Evolutionary conservation across 2,888 invertebrate genomes (phyloP), one percentile per base, ranked within the genome.

Genomic region (Scaptomyza reducta): DNA sequence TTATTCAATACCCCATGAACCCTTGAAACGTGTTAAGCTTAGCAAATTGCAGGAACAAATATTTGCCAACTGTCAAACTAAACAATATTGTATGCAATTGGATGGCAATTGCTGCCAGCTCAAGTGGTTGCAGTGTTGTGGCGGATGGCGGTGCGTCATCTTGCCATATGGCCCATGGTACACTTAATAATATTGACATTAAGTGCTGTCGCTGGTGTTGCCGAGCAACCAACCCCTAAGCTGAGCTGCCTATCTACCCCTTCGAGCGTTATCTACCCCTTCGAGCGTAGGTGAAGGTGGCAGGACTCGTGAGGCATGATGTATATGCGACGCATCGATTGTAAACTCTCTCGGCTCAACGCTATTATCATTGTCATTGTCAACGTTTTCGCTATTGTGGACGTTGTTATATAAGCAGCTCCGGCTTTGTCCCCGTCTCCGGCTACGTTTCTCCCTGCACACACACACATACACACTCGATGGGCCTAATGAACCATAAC

Each of bases 401-500:
- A 40, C 33, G 47, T 31, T 46, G 50, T 55, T 59, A 45, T 62
- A 57, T 69, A 69, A 61, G 54, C 66, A 53, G 38, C 38, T 9
- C n/a, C n/a, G 33, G 33, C 33, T 33, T 33, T 7, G 35, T 44
- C 51, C 41, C 42, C 33, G 27, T 31, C 35, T 47, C 22, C 22
- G 22, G 22, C 5, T 22, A 22, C 22, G 22, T 22, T 22, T 22
- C 22, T 22, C 53, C 59, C 60, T 16, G 9, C 38, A 40, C 35
- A 35, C 33, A 33, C 33, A 35, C 33, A 33, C 33, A 33, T 3
- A 29, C 10, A 16, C 71, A 77, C 77, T 80, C 84, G 68, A 81
- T 63, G 87, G 67, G 79, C 85, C 86, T 85, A 85, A 85, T 85
- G 88, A 85, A 85, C 77, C 84, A 87, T 87, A 85, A 87, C 88